Evolutionary conservation across 2,113 vertebrate genomes (phyloP), one percentile per base, ranked within the genome.

Genomic region (Alouatta palliata): DNA sequence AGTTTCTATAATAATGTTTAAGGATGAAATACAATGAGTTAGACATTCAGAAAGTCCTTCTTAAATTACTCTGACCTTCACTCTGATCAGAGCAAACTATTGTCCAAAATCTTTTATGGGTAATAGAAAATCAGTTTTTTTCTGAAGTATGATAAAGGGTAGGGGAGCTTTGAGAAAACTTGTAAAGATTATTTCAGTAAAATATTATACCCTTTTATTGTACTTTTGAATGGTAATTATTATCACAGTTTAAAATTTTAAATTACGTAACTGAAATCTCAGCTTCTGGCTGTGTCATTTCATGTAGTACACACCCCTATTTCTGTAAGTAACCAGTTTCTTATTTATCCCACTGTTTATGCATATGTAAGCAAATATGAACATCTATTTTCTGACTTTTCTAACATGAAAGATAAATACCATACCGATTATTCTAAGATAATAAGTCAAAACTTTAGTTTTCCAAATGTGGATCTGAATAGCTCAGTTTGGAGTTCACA

Each of bases 101-200:
- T 71, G 14, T 16, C 40, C 27, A 30, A 40, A 16, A 16, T 70
- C 30, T 87, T 81, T 89, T 64, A 77, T 77, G 21, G 10, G 7
- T 91, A 79, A 27, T 45, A 49, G 49, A 86, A 94, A 96, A 81
- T 64, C 17, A 23, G 12, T 68, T 58, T 75, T 75, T 87, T 17
- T 12, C 19, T 43, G 64, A 83, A 14, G 16, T 61, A 32, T 52
- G 20, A 71, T 91, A 66, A 84, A 87, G 76, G 4, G 30, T 75
- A 25, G 61, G 32, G 35, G 58, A 37, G 11, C 23, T 90, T 79
- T 96, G 47, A 56, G 25, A 94, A 91, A 82, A 43, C 1, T 3
- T 80, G 49, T 94, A 83, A 95, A 61, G 40, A 93, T 92, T 56
- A 71, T 95, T 93, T 92, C 10, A 61, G 61, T 92, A 91, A 95